A percentile compares a stretch with the other conserved stretches of the same genome.
phyloP scores from a whole-genome alignment of 2,797 vertebrate genomes.

The Notolabrus celidotus region DNA sequence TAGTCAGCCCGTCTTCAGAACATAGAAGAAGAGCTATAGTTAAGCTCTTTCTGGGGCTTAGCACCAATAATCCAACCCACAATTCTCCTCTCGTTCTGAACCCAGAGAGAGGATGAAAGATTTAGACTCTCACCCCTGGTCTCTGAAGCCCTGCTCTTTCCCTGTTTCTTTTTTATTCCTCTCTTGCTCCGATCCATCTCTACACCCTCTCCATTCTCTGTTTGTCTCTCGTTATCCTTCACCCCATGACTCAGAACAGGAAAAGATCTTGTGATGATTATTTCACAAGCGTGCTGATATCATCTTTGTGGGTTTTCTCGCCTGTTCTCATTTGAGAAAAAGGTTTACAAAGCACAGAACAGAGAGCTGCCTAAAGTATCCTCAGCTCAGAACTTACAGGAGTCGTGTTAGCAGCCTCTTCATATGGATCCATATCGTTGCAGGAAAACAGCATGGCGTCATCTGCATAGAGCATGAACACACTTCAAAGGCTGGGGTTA shows the following conservation, averaged over 20 bases:
- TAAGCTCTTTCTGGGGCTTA: constrained; percentile 78
- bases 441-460: neutral
- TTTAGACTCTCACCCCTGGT: constrained; percentile 80
- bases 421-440: neutral
- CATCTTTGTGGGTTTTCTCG: constrained; percentile 73
- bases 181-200: constrained; percentile 41
- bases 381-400: constrained; percentile 21
- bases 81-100: constrained; percentile 78
- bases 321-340: constrained; percentile 69
- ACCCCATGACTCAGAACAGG: constrained; percentile 59
- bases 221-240: constrained; percentile 72
- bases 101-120: constrained; percentile 80
- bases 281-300: constrained; percentile 79
- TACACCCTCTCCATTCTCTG: constrained; percentile 55
- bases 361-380: constrained; percentile 46
- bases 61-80: constrained; percentile 79
- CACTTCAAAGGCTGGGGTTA: too few species aligned
- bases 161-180: constrained; percentile 30
- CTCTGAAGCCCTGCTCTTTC: constrained; percentile 65
- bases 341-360: constrained; percentile 71
- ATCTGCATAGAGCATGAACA: constrained; percentile 13
- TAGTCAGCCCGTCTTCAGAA: constrained; percentile 48
- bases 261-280: constrained; percentile 80
- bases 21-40: constrained; percentile 45
- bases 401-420: constrained; percentile 32